Conservation (phyloP, 1,140 invertebrate species). For the Cydia splendana region DNA sequence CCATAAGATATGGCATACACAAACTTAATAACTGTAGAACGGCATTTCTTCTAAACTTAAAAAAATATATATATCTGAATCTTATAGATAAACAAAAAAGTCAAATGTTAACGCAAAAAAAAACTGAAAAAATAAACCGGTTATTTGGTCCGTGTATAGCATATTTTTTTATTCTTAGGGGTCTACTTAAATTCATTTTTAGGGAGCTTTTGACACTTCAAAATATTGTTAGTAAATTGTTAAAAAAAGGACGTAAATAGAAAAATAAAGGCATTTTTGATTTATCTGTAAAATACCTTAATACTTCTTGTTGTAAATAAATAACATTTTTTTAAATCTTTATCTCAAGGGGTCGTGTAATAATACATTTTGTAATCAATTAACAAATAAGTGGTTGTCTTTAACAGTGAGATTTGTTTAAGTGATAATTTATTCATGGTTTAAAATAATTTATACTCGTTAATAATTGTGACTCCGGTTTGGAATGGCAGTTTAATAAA, state of each 20-base stretch:
- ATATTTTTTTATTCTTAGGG: neutral
- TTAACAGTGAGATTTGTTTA: slow-evolving; percentile 30
- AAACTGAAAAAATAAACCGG: neutral
- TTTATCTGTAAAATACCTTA: neutral
- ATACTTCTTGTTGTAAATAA: neutral
- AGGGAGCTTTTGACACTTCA: no score
- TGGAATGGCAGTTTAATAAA: neutral
- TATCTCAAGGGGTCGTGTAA: neutral
- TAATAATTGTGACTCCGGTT: neutral
- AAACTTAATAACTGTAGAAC: no score
- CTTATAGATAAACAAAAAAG: neutral
- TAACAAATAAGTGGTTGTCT: slow-evolving; percentile 18
- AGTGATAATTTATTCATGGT: slow-evolving; percentile 19
- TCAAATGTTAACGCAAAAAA: neutral
- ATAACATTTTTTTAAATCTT: neutral
- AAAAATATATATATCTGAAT: no score
- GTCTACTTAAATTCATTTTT: neutral
- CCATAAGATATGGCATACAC: no score
- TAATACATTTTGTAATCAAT: neutral
- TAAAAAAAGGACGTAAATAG: no score
- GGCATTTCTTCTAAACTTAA: no score
- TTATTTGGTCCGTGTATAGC: neutral
- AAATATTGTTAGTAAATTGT: no score
- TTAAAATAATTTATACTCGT: slow-evolving; percentile 25
- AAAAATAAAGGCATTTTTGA: no score